These are phyloP conservation scores for Athalia rosae DNA, from an alignment of 2,888 invertebrate genomes.

Conservation along the genomic window DNA sequence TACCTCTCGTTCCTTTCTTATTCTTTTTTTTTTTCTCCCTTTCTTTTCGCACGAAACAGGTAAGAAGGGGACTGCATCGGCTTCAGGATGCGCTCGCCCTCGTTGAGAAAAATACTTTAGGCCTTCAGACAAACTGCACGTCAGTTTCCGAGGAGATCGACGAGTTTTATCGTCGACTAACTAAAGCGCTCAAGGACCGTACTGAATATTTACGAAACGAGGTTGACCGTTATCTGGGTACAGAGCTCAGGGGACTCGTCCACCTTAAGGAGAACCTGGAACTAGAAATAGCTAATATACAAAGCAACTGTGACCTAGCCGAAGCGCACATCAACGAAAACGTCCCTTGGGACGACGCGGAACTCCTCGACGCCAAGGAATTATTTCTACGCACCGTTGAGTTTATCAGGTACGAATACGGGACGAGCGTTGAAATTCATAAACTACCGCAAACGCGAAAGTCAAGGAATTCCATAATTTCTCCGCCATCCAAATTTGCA, in stretches of 20 bases:
- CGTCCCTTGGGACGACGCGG: conserved; percentile 94
- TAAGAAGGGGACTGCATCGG: conserved; percentile 90
- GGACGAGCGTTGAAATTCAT: neutral
- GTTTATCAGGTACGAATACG: conserved; percentile 79
- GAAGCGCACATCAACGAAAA: conserved; percentile 95
- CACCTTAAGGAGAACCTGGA: conserved; percentile 95
- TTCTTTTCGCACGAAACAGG: conserved; percentile 65
- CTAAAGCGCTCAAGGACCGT: conserved; percentile 92
- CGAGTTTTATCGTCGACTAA: conserved; percentile 90
- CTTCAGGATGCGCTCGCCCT: conserved; percentile 89
- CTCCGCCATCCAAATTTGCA: neutral
- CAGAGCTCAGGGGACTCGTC: conserved; percentile 89
- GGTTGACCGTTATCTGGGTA: conserved; percentile 92
- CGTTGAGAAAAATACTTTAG: conserved; percentile 92
- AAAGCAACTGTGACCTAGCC: conserved; percentile 96
- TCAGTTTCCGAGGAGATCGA: conserved; percentile 95
- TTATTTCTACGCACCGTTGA: conserved; percentile 97
- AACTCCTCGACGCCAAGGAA: conserved; percentile 95
- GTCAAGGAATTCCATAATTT: neutral
- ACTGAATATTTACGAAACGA: conserved; percentile 91
- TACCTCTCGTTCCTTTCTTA: neutral
- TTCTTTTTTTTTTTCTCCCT: neutral
- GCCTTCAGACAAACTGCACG: conserved; percentile 91
- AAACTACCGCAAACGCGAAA: too few relatives aligned
- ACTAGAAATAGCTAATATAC: conserved; percentile 94